phyloP scores from a whole-genome alignment of 2,888 invertebrate genomes.

The Scelioninae gen. 1 region DNA sequence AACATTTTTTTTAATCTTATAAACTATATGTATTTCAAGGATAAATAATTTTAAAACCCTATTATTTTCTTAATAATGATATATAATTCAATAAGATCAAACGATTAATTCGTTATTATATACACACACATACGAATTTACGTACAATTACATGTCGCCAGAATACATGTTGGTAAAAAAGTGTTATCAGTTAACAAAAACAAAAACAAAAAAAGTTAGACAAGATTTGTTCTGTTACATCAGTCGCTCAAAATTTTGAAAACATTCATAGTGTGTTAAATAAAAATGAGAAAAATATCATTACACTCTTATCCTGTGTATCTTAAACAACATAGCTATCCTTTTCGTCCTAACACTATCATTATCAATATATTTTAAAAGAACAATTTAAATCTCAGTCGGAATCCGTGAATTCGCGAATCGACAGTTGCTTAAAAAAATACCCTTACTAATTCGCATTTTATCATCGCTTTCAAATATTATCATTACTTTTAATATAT shows the following conservation, averaged over 20 bases:
- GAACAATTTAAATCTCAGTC: slow-evolving; percentile 7
- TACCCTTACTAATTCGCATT: slow-evolving; percentile 9
- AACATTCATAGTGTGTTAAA: background rate
- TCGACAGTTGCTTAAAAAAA: slow-evolving; percentile 18
- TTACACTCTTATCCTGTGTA: background rate
- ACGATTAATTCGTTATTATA: slow-evolving; percentile 14
- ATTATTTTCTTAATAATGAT: slow-evolving; percentile 5
- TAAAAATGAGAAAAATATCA: too few species aligned
- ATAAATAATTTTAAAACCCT: too few species aligned
- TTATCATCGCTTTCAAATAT: background rate
- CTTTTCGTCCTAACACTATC: background rate
- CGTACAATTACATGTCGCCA: slow-evolving; percentile 5
- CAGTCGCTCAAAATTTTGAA: background rate
- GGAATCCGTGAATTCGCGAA: background rate
- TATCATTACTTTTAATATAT: slow-evolving; percentile 1
- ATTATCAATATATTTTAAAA: slow-evolving; percentile 4
- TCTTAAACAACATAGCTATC: background rate
- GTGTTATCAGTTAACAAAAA: background rate
- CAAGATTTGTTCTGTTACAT: background rate
- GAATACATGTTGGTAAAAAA: background rate
- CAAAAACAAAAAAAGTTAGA: background rate
- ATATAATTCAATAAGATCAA: slow-evolving; percentile 26
- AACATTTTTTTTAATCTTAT: too few species aligned
- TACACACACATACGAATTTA: slow-evolving; percentile 8
- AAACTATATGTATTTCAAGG: too few species aligned